Evolutionary conservation across 2,113 vertebrate species (phyloP), one percentile per base, ranked within the genome.

Genomic region (Macquaria ambigua): DNA sequence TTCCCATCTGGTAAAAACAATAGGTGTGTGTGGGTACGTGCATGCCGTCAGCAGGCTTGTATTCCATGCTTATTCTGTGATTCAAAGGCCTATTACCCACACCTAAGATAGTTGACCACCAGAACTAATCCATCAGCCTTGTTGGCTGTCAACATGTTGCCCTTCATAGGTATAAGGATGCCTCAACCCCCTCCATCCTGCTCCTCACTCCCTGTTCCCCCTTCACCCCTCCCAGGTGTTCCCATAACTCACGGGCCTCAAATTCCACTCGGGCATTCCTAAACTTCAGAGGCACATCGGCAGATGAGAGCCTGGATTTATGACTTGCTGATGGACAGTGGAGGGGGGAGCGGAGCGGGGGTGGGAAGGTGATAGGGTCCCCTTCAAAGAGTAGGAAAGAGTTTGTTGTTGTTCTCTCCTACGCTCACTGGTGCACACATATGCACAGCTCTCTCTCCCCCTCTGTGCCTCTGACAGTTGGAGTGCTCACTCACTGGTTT

Each of bases 311-410:
- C 56, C 62, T 25, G 80, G 91, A 95, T 95, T 94, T 94, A 94
- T 91, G 91, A 76, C 85, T 90, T 78, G 90, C 88, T 94, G 93
- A 94, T 77, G 87, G 89, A 90, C 88, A 48, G 77, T 15, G 74
- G 62, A 70, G 81, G 62, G 74, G 69, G 64, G 50, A 37, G 73
- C 0, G 6, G 59, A 52, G 73, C 18, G 41, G 61, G 69, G 50
- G 34, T 9, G 77, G 81, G 64, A 53, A 77, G 87, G 84, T 76
- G 84, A 85, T 64, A 74, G 34, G 84, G 88, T 77, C 84, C 46
- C 83, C 94, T 94, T 96, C 94, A 96, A 96, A 95, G 93, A 67
- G 74, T 43, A 89, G 93, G 90, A 92, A 34, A 93, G 74, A 67
- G 31, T 88, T 91, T 93, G 93, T 93, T 95, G 91, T 91, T 93